Evolutionary conservation across 2,113 vertebrate species (phyloP).

Genomic region (Bagarius yarrelli): DNA sequence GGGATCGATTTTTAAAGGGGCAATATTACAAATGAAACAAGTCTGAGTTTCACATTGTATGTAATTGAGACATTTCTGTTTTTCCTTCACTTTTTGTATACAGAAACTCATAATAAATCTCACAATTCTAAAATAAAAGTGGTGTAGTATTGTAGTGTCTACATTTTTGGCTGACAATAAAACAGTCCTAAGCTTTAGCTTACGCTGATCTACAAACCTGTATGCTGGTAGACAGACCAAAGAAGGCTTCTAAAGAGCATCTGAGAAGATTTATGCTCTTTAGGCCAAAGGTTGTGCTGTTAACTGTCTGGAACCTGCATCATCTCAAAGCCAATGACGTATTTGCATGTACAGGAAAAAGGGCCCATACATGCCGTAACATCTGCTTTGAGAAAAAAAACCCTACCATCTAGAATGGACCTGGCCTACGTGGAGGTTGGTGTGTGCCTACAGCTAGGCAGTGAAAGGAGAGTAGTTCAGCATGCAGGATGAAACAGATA

Average conservation of each 20-base stretch:
- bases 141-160: no score
- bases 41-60: background rate
- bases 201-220: background rate
- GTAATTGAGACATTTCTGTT: background rate
- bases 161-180: background rate
- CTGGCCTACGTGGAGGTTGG: background rate
- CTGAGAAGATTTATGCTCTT: background rate
- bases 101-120: no score
- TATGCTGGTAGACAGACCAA: background rate
- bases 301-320: background rate
- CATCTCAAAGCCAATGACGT: conserved; percentile 3
- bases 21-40: background rate
- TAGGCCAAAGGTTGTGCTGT: background rate
- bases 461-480: background rate
- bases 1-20: background rate
- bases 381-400: background rate
- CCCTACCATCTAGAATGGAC: background rate
- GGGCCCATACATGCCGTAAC: conserved; percentile 3
- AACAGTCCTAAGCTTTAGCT: background rate
- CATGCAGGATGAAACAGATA: conserved; percentile 21
- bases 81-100: no score
- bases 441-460: background rate
- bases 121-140: no score
- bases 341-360: conserved; percentile 14
- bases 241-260: background rate